phyloP scores from a whole-genome alignment of 53 echinoderm and acorn worm species.

The Henricia sp. region DNA sequence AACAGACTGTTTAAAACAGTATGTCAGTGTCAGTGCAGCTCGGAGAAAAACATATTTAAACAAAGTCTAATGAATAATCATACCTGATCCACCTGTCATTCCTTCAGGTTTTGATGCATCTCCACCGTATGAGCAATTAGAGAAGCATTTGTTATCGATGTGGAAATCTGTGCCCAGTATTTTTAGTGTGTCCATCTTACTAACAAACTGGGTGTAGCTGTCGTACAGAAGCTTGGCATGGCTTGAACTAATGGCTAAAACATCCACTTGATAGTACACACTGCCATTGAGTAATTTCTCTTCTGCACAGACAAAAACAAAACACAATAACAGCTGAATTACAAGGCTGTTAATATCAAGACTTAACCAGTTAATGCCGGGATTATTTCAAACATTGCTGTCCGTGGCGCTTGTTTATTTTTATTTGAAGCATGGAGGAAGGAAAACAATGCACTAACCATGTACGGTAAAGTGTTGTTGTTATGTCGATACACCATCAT shows the following conservation, averaged over 20 bases:
- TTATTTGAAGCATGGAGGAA: too few relatives aligned
- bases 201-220: slow-evolving; percentile 71
- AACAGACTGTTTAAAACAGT: too few relatives aligned
- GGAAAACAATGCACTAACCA: too few relatives aligned
- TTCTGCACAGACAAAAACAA: slow-evolving; percentile 58
- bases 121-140: slow-evolving; percentile 23
- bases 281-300: slow-evolving; percentile 81
- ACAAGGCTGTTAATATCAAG: not conserved
- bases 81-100: slow-evolving; percentile 19
- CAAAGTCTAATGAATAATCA: not conserved
- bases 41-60: not conserved
- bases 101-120: not conserved
- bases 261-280: slow-evolving; percentile 77
- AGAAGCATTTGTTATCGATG: slow-evolving; percentile 64
- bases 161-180: slow-evolving; percentile 66
- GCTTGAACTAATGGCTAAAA: slow-evolving; percentile 54
- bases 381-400: not conserved
- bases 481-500: too few relatives aligned
- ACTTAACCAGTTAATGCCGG: not conserved
- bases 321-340: not conserved
- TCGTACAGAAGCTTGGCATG: slow-evolving; percentile 62
- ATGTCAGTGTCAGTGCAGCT: too few relatives aligned
- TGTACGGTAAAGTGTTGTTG: too few relatives aligned
- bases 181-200: slow-evolving; percentile 55
- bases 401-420: not conserved